phyloP scores from a whole-genome alignment of 1,140 invertebrate genomes.

The Cydia amplana region DNA sequence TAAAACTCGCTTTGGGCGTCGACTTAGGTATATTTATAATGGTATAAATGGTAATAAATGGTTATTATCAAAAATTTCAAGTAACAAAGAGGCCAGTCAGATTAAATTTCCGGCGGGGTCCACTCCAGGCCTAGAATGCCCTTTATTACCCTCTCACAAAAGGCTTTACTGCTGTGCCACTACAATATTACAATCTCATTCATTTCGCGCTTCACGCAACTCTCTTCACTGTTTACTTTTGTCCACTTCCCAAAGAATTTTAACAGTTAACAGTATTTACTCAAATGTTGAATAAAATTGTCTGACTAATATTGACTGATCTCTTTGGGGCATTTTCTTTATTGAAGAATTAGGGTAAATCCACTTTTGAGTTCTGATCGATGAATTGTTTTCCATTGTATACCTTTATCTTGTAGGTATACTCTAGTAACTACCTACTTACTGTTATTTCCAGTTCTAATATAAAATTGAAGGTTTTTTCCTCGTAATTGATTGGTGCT shows the following conservation, averaged over 20 bases:
- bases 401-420: not conserved
- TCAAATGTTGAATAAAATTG: conserved; percentile 26
- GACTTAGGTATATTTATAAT: too few species aligned
- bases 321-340: conserved; percentile 24
- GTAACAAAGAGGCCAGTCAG: conserved; percentile 65
- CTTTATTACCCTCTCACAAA: conserved; percentile 74
- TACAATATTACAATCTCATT: conserved; percentile 71
- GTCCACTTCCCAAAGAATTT: conserved; percentile 41
- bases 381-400: conserved; percentile 24
- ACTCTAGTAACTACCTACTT: not conserved
- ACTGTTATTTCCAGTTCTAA: not conserved
- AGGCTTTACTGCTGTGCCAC: conserved; percentile 50
- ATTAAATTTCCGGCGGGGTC: conserved; percentile 75
- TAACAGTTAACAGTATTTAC: conserved; percentile 19
- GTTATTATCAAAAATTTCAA: conserved; percentile 67
- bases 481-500: conserved; percentile 3
- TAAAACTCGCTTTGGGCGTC: conserved; percentile 54
- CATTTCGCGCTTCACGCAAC: conserved; percentile 42
- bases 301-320: conserved; percentile 30
- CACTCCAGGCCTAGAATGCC: conserved; percentile 69
- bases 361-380: conserved; percentile 9
- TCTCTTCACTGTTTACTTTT: conserved; percentile 53
- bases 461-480: not conserved
- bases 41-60: too few species aligned
- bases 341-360: conserved; percentile 29